Evolutionary conservation across 1,140 invertebrate species (phyloP).

Genomic region (Himalopsyche phryganea): DNA sequence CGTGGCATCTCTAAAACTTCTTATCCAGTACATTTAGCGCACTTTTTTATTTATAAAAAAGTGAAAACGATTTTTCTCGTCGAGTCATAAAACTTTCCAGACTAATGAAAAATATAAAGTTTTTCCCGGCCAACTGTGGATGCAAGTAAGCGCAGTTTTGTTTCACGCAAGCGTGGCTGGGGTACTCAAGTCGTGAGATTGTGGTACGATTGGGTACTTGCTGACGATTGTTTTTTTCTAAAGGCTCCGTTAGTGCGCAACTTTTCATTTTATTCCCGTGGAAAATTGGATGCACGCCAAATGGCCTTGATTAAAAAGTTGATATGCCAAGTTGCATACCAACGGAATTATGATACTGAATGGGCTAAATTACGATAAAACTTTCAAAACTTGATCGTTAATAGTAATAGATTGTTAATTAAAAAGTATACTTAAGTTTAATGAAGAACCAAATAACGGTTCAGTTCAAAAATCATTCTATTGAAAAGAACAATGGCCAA

Average conservation of each 20-base stretch:
- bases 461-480: too few relatives aligned
- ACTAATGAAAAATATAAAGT: constrained; percentile 25
- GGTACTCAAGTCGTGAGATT: too few relatives aligned
- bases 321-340: constrained; percentile 10
- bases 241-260: constrained; percentile 6
- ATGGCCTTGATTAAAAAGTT: constrained; percentile 18
- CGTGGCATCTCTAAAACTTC: background rate
- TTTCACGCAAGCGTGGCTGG: background rate
- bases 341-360: constrained; percentile 8
- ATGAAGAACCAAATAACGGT: too few relatives aligned
- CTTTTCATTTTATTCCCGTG: constrained; percentile 1
- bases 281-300: constrained; percentile 15
- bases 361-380: too few relatives aligned
- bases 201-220: background rate
- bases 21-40: constrained; percentile 1
- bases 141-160: constrained; percentile 8
- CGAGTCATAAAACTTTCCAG: constrained; percentile 23
- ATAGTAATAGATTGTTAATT: too few relatives aligned
- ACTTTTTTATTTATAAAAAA: background rate
- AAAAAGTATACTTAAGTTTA: too few relatives aligned
- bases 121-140: constrained; percentile 1
- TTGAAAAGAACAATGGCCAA: too few relatives aligned
- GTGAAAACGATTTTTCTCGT: constrained; percentile 7
- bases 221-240: constrained; percentile 3
- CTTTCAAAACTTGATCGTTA: too few relatives aligned